Base-by-base conservation (phyloP, 30 jellyfish, hydroid and myxozoan species). In the Hydractinia echinata region DNA sequence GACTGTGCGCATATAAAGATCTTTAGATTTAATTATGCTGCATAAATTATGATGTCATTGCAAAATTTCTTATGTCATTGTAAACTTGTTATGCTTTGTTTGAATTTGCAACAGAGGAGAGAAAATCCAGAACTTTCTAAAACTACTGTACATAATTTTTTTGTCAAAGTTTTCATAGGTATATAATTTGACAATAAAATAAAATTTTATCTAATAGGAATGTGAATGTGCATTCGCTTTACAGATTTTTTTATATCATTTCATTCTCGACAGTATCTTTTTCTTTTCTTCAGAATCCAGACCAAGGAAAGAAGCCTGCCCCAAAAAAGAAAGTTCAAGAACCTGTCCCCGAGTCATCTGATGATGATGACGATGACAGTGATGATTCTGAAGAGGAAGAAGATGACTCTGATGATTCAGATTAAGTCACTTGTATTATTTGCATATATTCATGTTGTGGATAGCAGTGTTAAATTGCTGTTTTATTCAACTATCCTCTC, bases 371-470 rank as follows among this genome's bases (percentile, higher is more conserved):
- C 48, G 97, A 91, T 55, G 98, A 92, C 52, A 90, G 82, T 30
- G 98, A 92, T 53, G 98, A 92, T 60, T 94, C 93, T 50, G 98
- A 92, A 66, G 97, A 88, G 66, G 97, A 90, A 39, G 95, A 87
- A 48, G 98, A 92, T 8, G 96, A 86, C 15, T 94, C 83, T 16
- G 86, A 76, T 15, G 96, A 89, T 13, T 83, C 95, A 10, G 91
- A 76, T 66, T 89, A 39, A 68, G 39, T 64, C 51, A 44, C 44
- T 30, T 30, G 44, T 30, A 30, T 30, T 30, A 30, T 30, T 30
- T 30, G 44, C 44, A 30, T 30, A 30, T 30, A 30, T 30, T 30
- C 44, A 30, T 30, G 44, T 30, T 30, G 44, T 30, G 44, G 44
- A 30, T 30, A 30, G 44, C 44, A 30, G 44, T 30, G 44, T 30